These are phyloP conservation scores for Orientallactaga bullata DNA, from an alignment of 2,113 vertebrate genomes.

Conservation along the genomic window DNA sequence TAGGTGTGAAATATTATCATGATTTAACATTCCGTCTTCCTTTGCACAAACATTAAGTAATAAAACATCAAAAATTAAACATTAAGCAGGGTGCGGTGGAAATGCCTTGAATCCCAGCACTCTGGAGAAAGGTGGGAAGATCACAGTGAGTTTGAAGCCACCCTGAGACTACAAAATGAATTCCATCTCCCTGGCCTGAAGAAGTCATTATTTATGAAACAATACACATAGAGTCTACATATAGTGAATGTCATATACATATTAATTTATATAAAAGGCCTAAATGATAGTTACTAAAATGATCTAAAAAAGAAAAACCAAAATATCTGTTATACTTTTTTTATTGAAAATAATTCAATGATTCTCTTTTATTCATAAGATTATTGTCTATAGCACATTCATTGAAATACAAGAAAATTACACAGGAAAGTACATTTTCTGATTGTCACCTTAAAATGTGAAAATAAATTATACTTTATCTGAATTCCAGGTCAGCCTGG, in stretches of 20 bases:
- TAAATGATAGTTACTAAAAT: neutral
- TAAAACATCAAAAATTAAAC: too few species aligned
- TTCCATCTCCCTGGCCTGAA: neutral
- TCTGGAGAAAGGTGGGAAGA: too few species aligned
- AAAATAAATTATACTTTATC: neutral
- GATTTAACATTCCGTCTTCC: neutral
- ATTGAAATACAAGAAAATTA: neutral
- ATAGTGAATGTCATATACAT: neutral
- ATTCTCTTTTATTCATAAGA: neutral
- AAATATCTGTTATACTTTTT: neutral
- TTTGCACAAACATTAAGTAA: neutral
- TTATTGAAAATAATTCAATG: neutral
- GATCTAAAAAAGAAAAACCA: neutral
- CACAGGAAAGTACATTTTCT: neutral
- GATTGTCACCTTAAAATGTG: neutral
- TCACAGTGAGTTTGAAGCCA: too few species aligned
- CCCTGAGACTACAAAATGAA: too few species aligned
- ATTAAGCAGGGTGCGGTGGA: too few species aligned
- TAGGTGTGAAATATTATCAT: neutral
- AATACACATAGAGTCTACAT: neutral
- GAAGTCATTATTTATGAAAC: neutral
- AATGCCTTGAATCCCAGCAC: too few species aligned
- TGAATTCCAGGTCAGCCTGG: too few species aligned
- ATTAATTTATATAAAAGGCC: neutral
- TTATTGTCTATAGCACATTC: neutral